These are phyloP conservation scores for Paratrypauchen microcephalus DNA, from an alignment of 2,797 vertebrate genomes.

Conservation along the genomic window DNA sequence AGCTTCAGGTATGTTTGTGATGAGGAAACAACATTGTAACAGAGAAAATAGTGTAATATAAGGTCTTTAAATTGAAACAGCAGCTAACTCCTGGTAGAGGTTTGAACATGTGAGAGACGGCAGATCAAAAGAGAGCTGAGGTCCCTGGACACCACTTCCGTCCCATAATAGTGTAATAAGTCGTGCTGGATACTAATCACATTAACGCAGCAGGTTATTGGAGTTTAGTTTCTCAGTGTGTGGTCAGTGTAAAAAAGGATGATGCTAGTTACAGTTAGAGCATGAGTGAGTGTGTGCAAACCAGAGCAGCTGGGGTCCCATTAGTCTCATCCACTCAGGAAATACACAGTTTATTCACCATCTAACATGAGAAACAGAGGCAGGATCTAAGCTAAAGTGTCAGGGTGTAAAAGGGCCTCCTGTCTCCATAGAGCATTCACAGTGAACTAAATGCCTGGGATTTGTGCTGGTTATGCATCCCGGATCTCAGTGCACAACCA, in stretches of 20 bases:
- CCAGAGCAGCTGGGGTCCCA: slow-evolving; percentile 62
- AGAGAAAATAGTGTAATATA: too few species aligned
- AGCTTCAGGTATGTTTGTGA: too few species aligned
- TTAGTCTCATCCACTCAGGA: slow-evolving; percentile 68
- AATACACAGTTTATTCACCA: slow-evolving; percentile 69
- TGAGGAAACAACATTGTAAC: too few species aligned
- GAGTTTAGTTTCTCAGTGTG: slow-evolving; percentile 65
- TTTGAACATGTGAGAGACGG: too few species aligned
- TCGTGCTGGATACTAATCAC: slow-evolving; percentile 51
- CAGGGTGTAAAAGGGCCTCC: slow-evolving; percentile 33
- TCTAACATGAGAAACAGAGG: slow-evolving; percentile 27
- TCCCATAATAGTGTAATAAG: background rate
- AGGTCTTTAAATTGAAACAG: too few species aligned
- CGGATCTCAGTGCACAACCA: background rate
- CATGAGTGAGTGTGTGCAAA: slow-evolving; percentile 31
- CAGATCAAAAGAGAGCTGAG: too few species aligned
- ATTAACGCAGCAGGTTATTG: slow-evolving; percentile 70
- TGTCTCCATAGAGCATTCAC: too few species aligned
- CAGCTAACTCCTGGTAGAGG: too few species aligned
- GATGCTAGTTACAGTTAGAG: slow-evolving; percentile 58
- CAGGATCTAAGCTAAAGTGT: slow-evolving; percentile 16
- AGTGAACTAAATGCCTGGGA: background rate
- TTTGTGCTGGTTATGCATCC: background rate
- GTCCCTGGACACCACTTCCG: slow-evolving; percentile 29
- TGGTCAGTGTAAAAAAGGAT: slow-evolving; percentile 57